These are phyloP conservation scores for Troides aeacus DNA, from an alignment of 2,888 invertebrate species.

Conservation along the genomic window DNA sequence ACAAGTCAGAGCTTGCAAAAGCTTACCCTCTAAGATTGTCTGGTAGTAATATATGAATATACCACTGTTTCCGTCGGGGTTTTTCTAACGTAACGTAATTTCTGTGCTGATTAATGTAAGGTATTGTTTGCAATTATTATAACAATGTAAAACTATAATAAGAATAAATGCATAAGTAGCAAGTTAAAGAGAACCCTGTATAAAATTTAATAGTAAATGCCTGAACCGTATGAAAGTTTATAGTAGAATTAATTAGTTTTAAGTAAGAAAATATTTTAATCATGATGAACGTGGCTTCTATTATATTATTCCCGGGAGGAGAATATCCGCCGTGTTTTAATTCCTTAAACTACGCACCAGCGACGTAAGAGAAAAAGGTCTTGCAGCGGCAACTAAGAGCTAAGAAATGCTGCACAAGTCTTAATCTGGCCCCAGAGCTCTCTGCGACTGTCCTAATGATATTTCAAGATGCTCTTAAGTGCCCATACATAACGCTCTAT, in stretches of 20 bases:
- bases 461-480: constrained; percentile 75
- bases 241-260: constrained; percentile 9
- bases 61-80: too few relatives aligned
- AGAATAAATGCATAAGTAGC: background rate
- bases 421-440: constrained; percentile 68
- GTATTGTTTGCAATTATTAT: too few relatives aligned
- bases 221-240: background rate
- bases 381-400: constrained; percentile 47
- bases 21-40: too few relatives aligned
- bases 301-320: constrained; percentile 25
- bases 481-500: constrained; percentile 77
- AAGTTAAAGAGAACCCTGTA: background rate
- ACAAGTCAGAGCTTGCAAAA: too few relatives aligned
- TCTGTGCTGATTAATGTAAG: too few relatives aligned
- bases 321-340: constrained; percentile 33
- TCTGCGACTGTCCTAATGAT: constrained; percentile 72
- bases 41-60: too few relatives aligned
- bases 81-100: too few relatives aligned
- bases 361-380: constrained; percentile 33
- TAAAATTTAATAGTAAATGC: background rate
- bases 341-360: constrained; percentile 36
- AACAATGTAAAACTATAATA: too few relatives aligned
- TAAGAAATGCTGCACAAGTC: constrained; percentile 54
- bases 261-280: constrained; percentile 20
- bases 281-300: constrained; percentile 11